phyloP scores from a whole-genome alignment of 2,888 invertebrate genomes.

The Apotomis turbidana region DNA sequence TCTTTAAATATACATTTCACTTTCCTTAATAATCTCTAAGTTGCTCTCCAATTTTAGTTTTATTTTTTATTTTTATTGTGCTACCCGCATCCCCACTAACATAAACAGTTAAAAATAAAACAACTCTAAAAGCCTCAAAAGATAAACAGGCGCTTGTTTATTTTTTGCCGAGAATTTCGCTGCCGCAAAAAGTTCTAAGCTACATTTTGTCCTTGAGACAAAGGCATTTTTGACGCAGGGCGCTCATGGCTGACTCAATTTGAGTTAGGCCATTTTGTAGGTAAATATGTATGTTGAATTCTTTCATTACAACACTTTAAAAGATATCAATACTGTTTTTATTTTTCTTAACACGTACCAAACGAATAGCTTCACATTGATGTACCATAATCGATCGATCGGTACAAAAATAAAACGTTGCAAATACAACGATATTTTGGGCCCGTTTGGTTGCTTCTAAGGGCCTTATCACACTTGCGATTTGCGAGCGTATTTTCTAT shows the following conservation, averaged over 20 bases:
- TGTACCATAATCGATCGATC: neutral
- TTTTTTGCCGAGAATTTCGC: slow-evolving; percentile 32
- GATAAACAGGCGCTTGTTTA: slow-evolving; percentile 36
- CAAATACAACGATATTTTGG: neutral
- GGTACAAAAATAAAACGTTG: neutral
- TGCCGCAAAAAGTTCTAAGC: slow-evolving; percentile 23
- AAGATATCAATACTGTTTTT: neutral
- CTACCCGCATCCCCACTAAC: slow-evolving; percentile 5
- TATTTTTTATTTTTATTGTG: neutral
- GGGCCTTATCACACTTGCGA: too few relatives aligned
- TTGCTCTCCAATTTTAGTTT: too few relatives aligned
- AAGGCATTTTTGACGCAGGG: slow-evolving; percentile 36
- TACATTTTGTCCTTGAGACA: slow-evolving; percentile 38
- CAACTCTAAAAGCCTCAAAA: slow-evolving; percentile 39
- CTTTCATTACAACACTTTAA: neutral
- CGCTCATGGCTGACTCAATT: slow-evolving; percentile 5
- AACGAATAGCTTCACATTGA: neutral
- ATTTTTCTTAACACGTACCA: neutral
- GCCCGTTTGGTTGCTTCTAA: slow-evolving; percentile 1
- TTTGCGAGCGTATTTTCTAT: too few relatives aligned
- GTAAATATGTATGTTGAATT: neutral
- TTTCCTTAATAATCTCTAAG: too few relatives aligned
- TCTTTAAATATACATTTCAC: too few relatives aligned
- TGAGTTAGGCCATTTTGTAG: neutral
- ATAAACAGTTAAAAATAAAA: slow-evolving; percentile 29